Evolutionary conservation across 2,113 vertebrate genomes (phyloP).

Genomic region (Chauna torquata): DNA sequence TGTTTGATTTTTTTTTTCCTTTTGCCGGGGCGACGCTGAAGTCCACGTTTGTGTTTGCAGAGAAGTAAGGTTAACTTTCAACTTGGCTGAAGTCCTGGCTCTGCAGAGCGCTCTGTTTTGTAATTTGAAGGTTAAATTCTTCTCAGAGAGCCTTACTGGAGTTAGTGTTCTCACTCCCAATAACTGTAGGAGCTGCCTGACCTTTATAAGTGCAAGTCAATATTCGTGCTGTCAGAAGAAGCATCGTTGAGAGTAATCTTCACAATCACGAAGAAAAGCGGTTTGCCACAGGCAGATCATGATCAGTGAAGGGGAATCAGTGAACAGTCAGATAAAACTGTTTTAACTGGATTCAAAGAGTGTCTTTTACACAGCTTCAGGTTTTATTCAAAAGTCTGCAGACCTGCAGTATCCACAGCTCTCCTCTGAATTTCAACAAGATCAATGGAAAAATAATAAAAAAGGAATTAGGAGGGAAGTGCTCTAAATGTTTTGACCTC

Average conservation of each 20-base stretch:
- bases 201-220: constrained; percentile 75
- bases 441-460: constrained; percentile 47
- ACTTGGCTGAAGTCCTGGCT: constrained; percentile 29
- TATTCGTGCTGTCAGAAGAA: constrained; percentile 64
- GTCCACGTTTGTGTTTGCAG: constrained; percentile 24
- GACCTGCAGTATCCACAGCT: constrained; percentile 1
- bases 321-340: constrained; percentile 52
- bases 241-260: constrained; percentile 49
- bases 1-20: background rate
- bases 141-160: constrained; percentile 61
- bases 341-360: constrained; percentile 69
- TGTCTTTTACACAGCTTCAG: constrained; percentile 52
- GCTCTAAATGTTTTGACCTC: background rate
- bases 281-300: constrained; percentile 65
- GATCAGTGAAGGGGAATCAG: constrained; percentile 47
- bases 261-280: constrained; percentile 45
- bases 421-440: constrained; percentile 45
- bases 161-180: constrained; percentile 57
- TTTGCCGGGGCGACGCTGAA: background rate
- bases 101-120: constrained; percentile 41
- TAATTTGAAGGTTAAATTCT: constrained; percentile 71
- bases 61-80: constrained; percentile 29
- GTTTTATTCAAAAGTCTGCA: constrained; percentile 57
- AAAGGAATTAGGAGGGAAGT: background rate
- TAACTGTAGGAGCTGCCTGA: constrained; percentile 69